Percentiles rank a stretch among this genome's conserved stretches.
Conservation (phyloP, 2,888 invertebrate genomes). For the Calephelis perditalis region DNA sequence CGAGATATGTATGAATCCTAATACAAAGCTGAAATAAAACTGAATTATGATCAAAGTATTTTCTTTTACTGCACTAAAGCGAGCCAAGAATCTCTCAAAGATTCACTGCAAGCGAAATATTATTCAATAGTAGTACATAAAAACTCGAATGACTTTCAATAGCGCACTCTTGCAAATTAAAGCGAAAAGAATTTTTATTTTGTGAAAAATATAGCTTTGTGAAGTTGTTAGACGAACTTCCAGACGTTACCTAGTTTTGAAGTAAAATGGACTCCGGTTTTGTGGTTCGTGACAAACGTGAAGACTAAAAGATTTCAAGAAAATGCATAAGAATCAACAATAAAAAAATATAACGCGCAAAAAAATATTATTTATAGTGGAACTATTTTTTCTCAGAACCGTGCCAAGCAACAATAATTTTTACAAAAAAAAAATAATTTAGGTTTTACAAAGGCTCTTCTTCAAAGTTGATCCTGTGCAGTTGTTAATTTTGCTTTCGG, state of each 20-base stretch:
- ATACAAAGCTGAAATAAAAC: slow-evolving; percentile 11
- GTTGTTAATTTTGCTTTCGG: no score
- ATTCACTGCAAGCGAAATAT: slow-evolving; percentile 4
- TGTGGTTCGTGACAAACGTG: slow-evolving; percentile 1
- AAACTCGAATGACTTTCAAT: slow-evolving; percentile 14
- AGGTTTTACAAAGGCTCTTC: no score
- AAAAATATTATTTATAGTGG: no score
- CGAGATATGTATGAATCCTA: background rate
- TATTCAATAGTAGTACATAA: slow-evolving; percentile 16
- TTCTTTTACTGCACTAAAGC: slow-evolving; percentile 1
- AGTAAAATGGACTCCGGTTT: background rate
- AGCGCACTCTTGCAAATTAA: slow-evolving; percentile 10
- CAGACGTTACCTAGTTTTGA: slow-evolving; percentile 1
- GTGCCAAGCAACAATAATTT: no score
- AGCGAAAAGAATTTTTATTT: slow-evolving; percentile 14
- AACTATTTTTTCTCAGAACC: no score
- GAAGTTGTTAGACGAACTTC: slow-evolving; percentile 20
- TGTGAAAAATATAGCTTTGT: slow-evolving; percentile 9
- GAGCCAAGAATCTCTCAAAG: slow-evolving; percentile 10
- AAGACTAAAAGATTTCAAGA: background rate
- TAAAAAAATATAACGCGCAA: no score
- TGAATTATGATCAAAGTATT: slow-evolving; percentile 8
- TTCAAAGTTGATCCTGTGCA: no score
- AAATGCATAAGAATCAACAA: no score
- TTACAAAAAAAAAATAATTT: no score